Percentiles rank a stretch among this genome's conserved stretches.
Evolutionary conservation across 2,888 invertebrate species (phyloP).

Genomic region (Panzeria rudis): DNA sequence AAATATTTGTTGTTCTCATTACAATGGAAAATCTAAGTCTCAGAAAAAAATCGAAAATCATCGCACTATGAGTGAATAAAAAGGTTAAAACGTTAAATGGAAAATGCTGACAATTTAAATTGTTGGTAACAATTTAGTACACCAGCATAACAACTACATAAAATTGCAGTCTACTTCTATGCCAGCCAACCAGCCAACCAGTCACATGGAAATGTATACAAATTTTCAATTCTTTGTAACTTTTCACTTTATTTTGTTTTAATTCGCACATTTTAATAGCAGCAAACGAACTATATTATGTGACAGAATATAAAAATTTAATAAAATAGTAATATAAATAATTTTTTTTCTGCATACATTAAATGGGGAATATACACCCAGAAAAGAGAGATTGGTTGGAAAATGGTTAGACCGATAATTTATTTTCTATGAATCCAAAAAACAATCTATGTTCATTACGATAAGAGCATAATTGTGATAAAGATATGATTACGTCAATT

Average conservation of each 20-base stretch:
- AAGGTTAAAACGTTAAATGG: constrained; percentile 65
- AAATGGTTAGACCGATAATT: no score
- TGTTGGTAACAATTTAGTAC: constrained; percentile 67
- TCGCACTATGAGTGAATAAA: constrained; percentile 27
- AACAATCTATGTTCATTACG: no score
- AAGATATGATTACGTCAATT: no score
- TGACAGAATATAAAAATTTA: constrained; percentile 17
- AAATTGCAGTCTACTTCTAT: constrained; percentile 8
- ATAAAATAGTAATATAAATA: constrained; percentile 5
- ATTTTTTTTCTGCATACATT: not conserved
- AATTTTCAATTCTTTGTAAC: constrained; percentile 50
- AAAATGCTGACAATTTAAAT: constrained; percentile 71
- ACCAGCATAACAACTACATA: constrained; percentile 45
- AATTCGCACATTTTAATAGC: constrained; percentile 30
- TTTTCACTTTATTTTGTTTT: constrained; percentile 37
- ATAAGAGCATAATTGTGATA: no score
- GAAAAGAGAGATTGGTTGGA: no score
- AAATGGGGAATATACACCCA: not conserved
- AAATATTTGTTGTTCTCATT: constrained; percentile 28
- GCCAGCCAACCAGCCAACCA: constrained; percentile 12
- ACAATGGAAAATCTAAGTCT: constrained; percentile 23
- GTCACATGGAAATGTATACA: constrained; percentile 60
- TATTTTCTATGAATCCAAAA: no score
- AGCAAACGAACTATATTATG: constrained; percentile 30
- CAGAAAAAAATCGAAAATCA: constrained; percentile 7